phyloP scores from a whole-genome alignment of 2,888 invertebrate species.

The Agonopterix arenella region DNA sequence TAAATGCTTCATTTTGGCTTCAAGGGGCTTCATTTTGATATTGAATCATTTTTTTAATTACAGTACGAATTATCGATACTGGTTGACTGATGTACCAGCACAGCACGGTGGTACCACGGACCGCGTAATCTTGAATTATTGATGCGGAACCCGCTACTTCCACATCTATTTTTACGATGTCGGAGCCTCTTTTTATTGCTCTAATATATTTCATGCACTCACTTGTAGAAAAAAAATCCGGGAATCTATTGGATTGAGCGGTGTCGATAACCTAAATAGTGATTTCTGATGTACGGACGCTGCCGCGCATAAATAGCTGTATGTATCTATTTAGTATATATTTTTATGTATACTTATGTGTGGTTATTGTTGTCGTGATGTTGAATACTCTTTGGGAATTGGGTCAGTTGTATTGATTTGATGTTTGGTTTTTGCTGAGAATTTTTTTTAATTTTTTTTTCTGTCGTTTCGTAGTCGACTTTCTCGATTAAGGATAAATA shows the following conservation, averaged over 20 bases:
- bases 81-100: neutral
- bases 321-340: no score
- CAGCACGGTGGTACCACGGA: no score
- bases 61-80: no score
- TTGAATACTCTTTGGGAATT: conserved; percentile 29
- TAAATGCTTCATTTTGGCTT: no score
- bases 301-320: conserved; percentile 40
- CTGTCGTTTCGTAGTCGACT: no score
- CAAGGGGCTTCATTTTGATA: no score
- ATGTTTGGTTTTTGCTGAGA: neutral
- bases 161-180: conserved; percentile 68
- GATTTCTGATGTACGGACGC: conserved; percentile 44
- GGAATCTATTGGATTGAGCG: conserved; percentile 54
- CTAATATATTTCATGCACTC: conserved; percentile 61
- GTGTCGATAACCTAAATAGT: conserved; percentile 52
- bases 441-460: neutral
- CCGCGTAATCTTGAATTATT: conserved; percentile 67
- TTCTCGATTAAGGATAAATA: no score
- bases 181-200: conserved; percentile 62
- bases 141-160: conserved; percentile 50
- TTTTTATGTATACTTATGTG: conserved; percentile 5
- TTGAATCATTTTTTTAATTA: no score
- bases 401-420: conserved; percentile 9
- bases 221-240: conserved; percentile 39
- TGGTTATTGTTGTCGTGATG: conserved; percentile 28